Percentiles rank a stretch among this genome's conserved stretches.
phyloP scores from a whole-genome alignment of 2,113 vertebrate genomes.

The Rattus norvegicus region DNA sequence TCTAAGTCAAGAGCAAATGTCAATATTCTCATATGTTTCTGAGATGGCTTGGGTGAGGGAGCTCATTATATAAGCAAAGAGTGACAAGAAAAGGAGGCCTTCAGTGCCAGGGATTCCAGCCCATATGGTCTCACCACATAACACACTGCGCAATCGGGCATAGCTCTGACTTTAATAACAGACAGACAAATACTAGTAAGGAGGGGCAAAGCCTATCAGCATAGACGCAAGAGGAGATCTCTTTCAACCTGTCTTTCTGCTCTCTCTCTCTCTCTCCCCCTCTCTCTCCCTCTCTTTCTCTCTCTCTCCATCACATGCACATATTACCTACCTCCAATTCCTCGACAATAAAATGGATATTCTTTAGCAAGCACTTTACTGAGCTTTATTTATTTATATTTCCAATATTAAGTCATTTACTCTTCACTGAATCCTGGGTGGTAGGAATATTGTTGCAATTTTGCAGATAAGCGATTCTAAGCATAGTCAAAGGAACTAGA shows the following conservation, averaged over 20 bases:
- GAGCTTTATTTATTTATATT: background rate
- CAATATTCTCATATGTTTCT: background rate
- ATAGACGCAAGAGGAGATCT: background rate
- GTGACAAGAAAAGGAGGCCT: background rate
- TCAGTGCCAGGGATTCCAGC: background rate
- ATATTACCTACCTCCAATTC: background rate
- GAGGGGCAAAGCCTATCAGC: background rate
- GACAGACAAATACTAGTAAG: background rate
- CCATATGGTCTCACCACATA: background rate
- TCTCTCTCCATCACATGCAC: background rate
- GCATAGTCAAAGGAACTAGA: background rate
- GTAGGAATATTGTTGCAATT: too few species aligned
- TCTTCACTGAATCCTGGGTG: background rate
- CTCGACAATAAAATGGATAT: background rate
- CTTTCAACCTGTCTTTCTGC: background rate
- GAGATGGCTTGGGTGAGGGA: background rate
- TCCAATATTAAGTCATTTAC: background rate
- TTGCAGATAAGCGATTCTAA: background rate
- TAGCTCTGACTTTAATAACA: conserved; percentile 9
- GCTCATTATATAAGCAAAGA: background rate
- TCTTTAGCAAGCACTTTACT: background rate
- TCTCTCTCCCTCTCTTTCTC: background rate
- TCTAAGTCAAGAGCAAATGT: background rate
- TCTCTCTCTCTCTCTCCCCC: too few species aligned
- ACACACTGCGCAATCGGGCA: background rate